These are phyloP conservation scores for Zeus faber DNA, from an alignment of 2,113 vertebrate genomes.

Conservation along the genomic window DNA sequence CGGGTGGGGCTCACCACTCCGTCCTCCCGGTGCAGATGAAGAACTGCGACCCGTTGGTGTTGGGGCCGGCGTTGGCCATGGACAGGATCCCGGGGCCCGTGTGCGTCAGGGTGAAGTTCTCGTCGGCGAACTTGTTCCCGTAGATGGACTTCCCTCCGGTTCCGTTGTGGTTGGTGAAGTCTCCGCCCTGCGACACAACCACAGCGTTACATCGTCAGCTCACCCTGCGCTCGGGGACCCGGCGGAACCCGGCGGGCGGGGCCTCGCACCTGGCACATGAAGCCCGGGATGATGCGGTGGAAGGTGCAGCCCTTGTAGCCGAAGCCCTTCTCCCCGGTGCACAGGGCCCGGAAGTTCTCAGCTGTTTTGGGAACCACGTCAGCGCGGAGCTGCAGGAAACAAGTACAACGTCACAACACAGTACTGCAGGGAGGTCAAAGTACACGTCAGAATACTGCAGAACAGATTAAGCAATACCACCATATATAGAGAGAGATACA, in stretches of 20 bases:
- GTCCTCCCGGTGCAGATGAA: constrained; percentile 91
- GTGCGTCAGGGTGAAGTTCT: constrained; percentile 91
- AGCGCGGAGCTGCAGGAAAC: constrained; percentile 69
- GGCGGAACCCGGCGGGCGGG: background rate
- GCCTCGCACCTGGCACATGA: constrained; percentile 93
- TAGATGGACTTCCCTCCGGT: constrained; percentile 97
- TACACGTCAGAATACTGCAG: too few species aligned
- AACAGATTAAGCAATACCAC: too few species aligned
- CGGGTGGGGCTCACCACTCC: constrained; percentile 73
- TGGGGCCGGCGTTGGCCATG: constrained; percentile 94
- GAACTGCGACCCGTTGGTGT: constrained; percentile 97
- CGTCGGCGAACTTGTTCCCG: constrained; percentile 89
- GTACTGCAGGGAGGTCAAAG: too few species aligned
- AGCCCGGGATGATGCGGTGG: constrained; percentile 87
- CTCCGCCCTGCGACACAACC: constrained; percentile 81
- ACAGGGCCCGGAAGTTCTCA: constrained; percentile 92
- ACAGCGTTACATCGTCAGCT: background rate
- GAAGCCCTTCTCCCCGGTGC: constrained; percentile 85
- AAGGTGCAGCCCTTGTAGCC: constrained; percentile 91
- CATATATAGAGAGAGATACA: too few species aligned
- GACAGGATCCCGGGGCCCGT: constrained; percentile 79
- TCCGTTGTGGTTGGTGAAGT: constrained; percentile 93
- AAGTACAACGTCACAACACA: background rate
- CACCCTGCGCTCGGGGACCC: background rate
- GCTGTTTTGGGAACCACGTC: constrained; percentile 90